Evolutionary conservation across 2,113 vertebrate species (phyloP).

Genomic region (Ceyx melanurus): DNA sequence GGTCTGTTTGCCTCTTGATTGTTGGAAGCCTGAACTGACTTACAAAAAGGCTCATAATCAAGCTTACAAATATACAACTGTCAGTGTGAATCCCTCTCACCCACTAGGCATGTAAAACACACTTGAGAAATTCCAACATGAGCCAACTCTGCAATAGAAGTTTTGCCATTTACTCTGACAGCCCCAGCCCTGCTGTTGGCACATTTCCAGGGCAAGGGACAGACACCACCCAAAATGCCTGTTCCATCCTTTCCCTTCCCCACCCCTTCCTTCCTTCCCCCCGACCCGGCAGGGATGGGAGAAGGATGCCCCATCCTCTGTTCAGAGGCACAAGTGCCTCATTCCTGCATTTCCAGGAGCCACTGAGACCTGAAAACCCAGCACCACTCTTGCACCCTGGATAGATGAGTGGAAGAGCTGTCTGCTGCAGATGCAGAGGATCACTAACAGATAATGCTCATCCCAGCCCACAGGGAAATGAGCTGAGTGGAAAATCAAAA

Average conservation of each 20-base stretch:
- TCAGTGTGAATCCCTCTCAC: conserved; percentile 15
- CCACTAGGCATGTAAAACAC: conserved; percentile 20
- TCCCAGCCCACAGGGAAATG: background rate
- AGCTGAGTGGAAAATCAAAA: background rate
- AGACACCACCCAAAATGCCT: background rate
- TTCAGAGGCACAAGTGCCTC: background rate
- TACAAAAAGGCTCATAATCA: background rate
- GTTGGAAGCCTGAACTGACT: background rate
- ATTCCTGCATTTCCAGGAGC: background rate
- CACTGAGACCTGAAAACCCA: background rate
- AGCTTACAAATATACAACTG: background rate
- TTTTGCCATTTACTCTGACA: background rate
- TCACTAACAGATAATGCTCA: background rate
- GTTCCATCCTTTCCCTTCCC: background rate
- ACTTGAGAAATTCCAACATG: conserved; percentile 27
- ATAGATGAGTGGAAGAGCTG: background rate
- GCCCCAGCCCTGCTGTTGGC: background rate
- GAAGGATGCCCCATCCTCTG: background rate
- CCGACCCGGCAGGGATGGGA: fast-evolving
- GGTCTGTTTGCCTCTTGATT: background rate
- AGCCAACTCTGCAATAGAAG: background rate
- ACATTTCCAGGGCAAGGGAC: background rate
- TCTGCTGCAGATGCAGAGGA: background rate
- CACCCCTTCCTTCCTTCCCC: background rate
- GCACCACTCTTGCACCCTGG: background rate